These are phyloP conservation scores for human DNA, from an alignment of 2,113 vertebrate genomes.

Conservation along the genomic window GRCh38 chr9:110693001-110693500, in stretches of 20 bases:
- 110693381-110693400: not conserved
- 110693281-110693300: not conserved
- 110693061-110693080: not conserved
- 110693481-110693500: not conserved
- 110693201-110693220: not conserved
- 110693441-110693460: too few relatives aligned
- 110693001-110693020: not conserved
- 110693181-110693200: not conserved
- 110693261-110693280: not conserved
- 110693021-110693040: not conserved
- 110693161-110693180: not conserved
- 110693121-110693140: not conserved
- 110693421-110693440: not conserved
- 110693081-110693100: not conserved
- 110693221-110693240: not conserved
- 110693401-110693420: not conserved
- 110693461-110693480: not conserved
- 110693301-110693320: not conserved
- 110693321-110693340: not conserved
- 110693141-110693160: not conserved
- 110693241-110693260: not conserved
- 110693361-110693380: not conserved
- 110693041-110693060: not conserved
- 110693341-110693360: not conserved
- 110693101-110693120: not conserved